A percentile compares a stretch with the other conserved stretches of the same genome.
phyloP scores from a whole-genome alignment of 2,113 vertebrate species.

The Podiceps cristatus region DNA sequence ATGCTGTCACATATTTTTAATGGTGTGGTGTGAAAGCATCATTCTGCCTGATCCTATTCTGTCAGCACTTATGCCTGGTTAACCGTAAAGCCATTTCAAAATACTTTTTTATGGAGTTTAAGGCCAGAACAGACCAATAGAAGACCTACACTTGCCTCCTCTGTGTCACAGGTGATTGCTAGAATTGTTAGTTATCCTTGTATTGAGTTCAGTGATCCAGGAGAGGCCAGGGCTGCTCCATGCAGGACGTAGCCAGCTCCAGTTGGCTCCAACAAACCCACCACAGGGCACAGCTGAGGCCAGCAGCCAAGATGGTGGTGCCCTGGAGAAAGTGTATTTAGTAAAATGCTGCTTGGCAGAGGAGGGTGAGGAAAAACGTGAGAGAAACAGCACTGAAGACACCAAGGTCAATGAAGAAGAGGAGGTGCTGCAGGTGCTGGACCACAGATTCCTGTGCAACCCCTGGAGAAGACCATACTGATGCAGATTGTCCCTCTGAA shows the following conservation, averaged over 20 bases:
- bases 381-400: neutral
- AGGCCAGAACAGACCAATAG: neutral
- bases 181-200: neutral
- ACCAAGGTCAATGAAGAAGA: neutral
- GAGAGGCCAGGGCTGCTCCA: neutral
- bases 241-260: neutral
- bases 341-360: neutral
- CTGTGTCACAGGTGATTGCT: neutral
- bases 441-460: neutral
- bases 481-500: neutral
- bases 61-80: neutral
- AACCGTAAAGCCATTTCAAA: neutral
- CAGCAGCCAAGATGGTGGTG: neutral
- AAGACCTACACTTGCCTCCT: neutral
- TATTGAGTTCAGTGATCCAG: neutral
- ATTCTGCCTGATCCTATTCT: neutral
- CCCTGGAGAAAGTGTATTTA: neutral
- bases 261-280: neutral
- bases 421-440: fast-evolving
- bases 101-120: neutral
- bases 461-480: neutral
- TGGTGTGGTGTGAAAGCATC: neutral
- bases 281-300: fast-evolving
- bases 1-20: neutral
- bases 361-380: neutral